phyloP scores from a whole-genome alignment of 2,888 invertebrate genomes.

The Scaptomyza cyrtandrae region DNA sequence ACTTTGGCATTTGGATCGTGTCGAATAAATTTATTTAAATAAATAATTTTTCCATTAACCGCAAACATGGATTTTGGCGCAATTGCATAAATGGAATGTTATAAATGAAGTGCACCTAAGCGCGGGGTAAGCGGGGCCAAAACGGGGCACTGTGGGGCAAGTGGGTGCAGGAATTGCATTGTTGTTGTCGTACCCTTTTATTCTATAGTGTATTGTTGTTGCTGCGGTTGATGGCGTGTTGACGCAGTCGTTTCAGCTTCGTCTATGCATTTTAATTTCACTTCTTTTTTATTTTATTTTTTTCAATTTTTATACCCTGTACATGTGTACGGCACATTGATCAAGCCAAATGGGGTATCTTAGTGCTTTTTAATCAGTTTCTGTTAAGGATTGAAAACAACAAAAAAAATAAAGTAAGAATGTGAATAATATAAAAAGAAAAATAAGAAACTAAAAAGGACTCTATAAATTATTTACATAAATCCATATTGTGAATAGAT shows the following conservation, averaged over 20 bases:
- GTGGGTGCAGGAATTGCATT: neutral
- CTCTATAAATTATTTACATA: no score
- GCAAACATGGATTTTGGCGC: slow-evolving; percentile 75
- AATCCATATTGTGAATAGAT: no score
- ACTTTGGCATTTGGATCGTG: slow-evolving; percentile 38
- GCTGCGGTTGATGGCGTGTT: slow-evolving; percentile 62
- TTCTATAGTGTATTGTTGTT: slow-evolving; percentile 33
- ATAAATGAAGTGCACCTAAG: slow-evolving; percentile 66
- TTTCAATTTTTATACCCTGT: slow-evolving; percentile 13
- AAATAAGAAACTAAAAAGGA: no score
- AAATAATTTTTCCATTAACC: slow-evolving; percentile 78
- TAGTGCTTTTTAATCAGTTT: no score
- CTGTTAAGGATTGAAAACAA: no score
- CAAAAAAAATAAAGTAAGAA: no score
- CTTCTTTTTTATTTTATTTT: slow-evolving; percentile 4
- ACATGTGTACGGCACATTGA: no score
- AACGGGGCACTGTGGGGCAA: slow-evolving; percentile 5
- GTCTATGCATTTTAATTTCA: slow-evolving; percentile 33
- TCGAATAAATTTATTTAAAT: slow-evolving; percentile 74
- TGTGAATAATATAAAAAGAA: no score
- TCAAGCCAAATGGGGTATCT: neutral
- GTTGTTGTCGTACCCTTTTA: slow-evolving; percentile 1
- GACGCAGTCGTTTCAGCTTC: slow-evolving; percentile 58
- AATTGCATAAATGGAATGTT: slow-evolving; percentile 75
- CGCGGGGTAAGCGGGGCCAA: slow-evolving; percentile 8